phyloP scores from a whole-genome alignment of 2,113 vertebrate genomes.

The Triplophysa siluroides region DNA sequence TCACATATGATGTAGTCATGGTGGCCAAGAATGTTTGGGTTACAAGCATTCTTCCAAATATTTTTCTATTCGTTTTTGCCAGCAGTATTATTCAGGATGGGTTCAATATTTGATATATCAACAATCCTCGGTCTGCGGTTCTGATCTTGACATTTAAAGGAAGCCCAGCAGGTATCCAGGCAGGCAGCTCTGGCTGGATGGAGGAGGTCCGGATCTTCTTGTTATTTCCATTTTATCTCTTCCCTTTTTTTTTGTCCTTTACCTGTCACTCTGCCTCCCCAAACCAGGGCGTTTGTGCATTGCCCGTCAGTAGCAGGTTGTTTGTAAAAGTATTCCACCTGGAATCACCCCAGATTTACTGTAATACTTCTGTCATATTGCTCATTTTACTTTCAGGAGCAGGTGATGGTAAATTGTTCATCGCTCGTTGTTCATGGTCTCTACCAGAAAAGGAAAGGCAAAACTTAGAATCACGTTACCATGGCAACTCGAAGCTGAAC shows the following conservation, averaged over 20 bases:
- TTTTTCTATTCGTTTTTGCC: too few species aligned
- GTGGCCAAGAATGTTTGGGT: too few species aligned
- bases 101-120: too few species aligned
- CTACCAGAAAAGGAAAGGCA: constrained; percentile 2
- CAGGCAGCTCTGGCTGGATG: not conserved
- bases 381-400: not conserved
- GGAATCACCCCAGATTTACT: not conserved
- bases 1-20: too few species aligned
- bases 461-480: not conserved
- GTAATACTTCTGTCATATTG: not conserved
- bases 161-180: not conserved
- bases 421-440: not conserved
- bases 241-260: not conserved
- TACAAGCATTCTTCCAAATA: too few species aligned
- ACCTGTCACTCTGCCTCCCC: not conserved
- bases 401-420: not conserved
- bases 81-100: too few species aligned
- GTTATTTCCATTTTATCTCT: not conserved
- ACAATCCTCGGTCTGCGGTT: not conserved
- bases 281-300: not conserved
- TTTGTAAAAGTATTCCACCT: not conserved
- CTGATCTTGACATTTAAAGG: not conserved
- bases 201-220: not conserved
- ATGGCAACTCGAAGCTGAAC: constrained; percentile 12
- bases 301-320: not conserved